Conservation (phyloP, 2,113 vertebrate genomes). For the Genyomyrus donnyi region DNA sequence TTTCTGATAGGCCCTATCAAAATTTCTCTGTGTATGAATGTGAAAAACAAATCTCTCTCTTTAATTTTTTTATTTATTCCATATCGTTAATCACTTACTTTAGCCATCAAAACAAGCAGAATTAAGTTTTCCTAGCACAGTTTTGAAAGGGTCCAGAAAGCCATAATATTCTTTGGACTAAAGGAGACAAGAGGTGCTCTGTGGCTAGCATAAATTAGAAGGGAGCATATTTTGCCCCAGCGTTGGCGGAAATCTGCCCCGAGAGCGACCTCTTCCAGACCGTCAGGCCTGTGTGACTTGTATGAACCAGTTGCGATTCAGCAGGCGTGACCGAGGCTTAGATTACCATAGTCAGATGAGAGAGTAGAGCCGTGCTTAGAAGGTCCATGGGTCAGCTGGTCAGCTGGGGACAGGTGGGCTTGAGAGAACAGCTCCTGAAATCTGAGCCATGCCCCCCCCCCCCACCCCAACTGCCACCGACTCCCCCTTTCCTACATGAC, state of each 20-base stretch:
- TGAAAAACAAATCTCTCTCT: neutral
- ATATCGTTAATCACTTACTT: neutral
- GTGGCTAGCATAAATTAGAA: neutral
- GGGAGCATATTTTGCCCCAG: neutral
- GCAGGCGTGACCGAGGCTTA: neutral
- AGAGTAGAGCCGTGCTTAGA: neutral
- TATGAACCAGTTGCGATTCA: conserved; percentile 5
- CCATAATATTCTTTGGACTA: neutral
- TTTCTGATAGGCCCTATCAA: neutral
- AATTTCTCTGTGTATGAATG: neutral
- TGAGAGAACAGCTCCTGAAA: neutral
- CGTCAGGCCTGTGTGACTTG: conserved; percentile 1
- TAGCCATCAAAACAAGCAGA: neutral
- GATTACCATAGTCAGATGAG: conserved; percentile 14
- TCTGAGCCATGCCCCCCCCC: neutral
- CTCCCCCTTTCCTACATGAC: neutral
- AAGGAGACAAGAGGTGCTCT: neutral
- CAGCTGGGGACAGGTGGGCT: conserved; percentile 36
- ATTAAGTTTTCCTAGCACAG: neutral
- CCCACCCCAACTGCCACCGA: neutral
- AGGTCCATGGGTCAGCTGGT: neutral
- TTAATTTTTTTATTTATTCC: neutral
- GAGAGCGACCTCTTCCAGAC: neutral
- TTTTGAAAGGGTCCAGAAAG: neutral
- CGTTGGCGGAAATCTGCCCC: neutral